These are phyloP conservation scores for Ranitomeya variabilis DNA, from an alignment of 2,113 vertebrate species.

Conservation along the genomic window DNA sequence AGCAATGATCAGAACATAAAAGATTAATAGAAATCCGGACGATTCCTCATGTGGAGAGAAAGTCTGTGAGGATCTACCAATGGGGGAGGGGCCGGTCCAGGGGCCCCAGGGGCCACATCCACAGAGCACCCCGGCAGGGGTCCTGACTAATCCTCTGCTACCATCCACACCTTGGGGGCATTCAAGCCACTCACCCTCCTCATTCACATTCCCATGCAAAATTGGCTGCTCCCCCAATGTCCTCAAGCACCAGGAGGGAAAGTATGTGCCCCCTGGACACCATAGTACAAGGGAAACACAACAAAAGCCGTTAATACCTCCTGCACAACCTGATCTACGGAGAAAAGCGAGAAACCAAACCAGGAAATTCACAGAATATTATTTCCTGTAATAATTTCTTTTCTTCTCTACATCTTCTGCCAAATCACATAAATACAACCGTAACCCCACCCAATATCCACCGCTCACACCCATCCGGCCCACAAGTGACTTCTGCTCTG, in stretches of 20 bases:
- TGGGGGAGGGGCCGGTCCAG: background rate
- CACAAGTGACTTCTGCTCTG: background rate
- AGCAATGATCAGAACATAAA: too few species aligned
- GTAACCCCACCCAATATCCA: background rate
- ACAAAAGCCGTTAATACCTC: too few species aligned
- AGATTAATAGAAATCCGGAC: too few species aligned
- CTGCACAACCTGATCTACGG: background rate
- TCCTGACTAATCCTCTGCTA: background rate
- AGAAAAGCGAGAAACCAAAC: background rate
- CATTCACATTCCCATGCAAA: too few species aligned
- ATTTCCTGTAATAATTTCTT: background rate
- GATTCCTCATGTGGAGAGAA: too few species aligned
- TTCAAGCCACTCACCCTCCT: background rate
- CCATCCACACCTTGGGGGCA: background rate
- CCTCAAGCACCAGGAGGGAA: too few species aligned
- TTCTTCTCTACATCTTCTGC: background rate
- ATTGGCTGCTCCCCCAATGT: too few species aligned
- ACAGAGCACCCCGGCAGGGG: too few species aligned
- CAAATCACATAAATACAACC: background rate
- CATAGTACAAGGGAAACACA: background rate
- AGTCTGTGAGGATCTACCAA: too few species aligned
- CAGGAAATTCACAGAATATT: background rate
- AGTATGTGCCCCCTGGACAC: background rate
- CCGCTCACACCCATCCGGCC: background rate
- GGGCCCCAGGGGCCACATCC: too few species aligned